Evolutionary conservation across 2,797 vertebrate genomes (phyloP).

Genomic region (Cossypha heuglini): DNA sequence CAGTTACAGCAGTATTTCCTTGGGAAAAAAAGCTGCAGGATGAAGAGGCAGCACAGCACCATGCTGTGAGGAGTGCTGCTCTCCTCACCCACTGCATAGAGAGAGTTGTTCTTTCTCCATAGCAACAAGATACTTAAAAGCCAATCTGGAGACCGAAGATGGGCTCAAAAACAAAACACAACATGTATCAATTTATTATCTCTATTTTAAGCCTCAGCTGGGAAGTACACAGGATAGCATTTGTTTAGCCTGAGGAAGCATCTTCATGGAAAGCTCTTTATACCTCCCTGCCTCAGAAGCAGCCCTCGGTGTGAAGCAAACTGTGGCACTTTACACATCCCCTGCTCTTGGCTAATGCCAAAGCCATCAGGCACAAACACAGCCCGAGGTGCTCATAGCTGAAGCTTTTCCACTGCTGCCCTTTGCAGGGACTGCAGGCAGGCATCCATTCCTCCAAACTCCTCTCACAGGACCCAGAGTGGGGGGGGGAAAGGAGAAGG

Average conservation of each 20-base stretch:
- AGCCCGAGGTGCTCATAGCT: not conserved
- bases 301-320: not conserved
- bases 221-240: slow-evolving; percentile 1
- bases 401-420: not conserved
- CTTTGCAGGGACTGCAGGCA: not conserved
- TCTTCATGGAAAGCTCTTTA: not conserved
- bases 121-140: slow-evolving; percentile 69
- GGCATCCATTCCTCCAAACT: not conserved
- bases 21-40: slow-evolving; percentile 5
- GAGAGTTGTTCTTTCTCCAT: slow-evolving; percentile 65
- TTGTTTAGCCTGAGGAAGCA: slow-evolving; percentile 14
- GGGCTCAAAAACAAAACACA: slow-evolving; percentile 51
- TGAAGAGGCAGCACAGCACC: slow-evolving; percentile 17
- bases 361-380: not conserved
- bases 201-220: slow-evolving; percentile 53
- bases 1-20: not conserved
- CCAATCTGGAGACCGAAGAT: slow-evolving; percentile 47
- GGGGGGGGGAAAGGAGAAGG: fast-evolving
- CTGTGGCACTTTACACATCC: not conserved
- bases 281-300: not conserved
- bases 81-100: slow-evolving; percentile 52
- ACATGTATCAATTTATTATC: slow-evolving; percentile 26
- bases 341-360: not conserved
- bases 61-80: slow-evolving; percentile 9
- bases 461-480: not conserved